Base-by-base conservation (phyloP, 2,797 vertebrate genomes). In the Chloroceryle inda region DNA sequence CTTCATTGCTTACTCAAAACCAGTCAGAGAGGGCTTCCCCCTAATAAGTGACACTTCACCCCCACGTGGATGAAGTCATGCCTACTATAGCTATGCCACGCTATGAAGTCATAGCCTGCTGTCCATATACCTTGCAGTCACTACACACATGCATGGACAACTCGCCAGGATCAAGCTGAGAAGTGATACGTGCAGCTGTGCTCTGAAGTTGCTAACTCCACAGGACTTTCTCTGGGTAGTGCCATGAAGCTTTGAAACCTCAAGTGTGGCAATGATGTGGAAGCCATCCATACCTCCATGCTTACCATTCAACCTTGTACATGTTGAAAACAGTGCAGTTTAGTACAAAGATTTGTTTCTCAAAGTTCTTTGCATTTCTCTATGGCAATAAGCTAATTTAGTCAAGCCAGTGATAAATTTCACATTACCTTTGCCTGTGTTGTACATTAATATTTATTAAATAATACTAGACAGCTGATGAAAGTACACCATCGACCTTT, bases 361-460 rank as follows among this genome's bases (percentile, higher is more conserved):
- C 7, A 66, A 47, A 64, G 29, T 78, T 87, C 55, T 29, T 85
- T 83, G 17, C 64, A 44, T 87, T 88, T 89, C 38, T 63, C 5
- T 93, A 0, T 47, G 61, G 40, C 66, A 72, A 4, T 50, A 40
- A 67, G 64, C 62, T 81, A 71, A 64, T 90, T 71, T 82, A 77
- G 45, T 62, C 49, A 68, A 92, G 58, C 13, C 37, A 44, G 18
- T 77, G 33, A 35, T 88, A 75, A 69, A 83, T 85, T 58, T 85
- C 53, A 61, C 22, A 1, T 89, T 89, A 68, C 38, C 42, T 67
- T 93, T 89, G 56, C 67, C 47, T 76, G 3, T 73, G n/a, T 47
- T 84, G 23, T 59, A 40, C 56, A 42, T 92, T 69, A 92, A 87
- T 95, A 79, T 94, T 92, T 82, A 93, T 88, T 87, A 85, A 91